Evolutionary conservation across 2,888 invertebrate genomes (phyloP), one percentile per base, ranked within the genome.

Genomic region (Synergus umbraculus): DNA sequence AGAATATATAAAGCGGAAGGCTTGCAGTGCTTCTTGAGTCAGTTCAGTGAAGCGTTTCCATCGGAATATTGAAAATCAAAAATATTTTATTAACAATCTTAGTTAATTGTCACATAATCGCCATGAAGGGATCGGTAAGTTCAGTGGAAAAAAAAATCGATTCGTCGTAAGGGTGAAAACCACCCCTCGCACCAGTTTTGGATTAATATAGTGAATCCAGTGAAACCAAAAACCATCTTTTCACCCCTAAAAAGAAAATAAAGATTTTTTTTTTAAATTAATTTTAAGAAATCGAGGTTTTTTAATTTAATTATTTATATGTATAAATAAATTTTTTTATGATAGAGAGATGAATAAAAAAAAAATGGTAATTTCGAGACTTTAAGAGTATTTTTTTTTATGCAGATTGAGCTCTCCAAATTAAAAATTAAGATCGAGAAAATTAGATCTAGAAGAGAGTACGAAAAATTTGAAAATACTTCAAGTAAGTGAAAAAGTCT

Each of bases 1-100:
- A 73, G 73, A 49, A 73, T 73, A 73, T 73, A 73, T 73, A 73
- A 73, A 73, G 73, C 73, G 73, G 73, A 73, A 73, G 73, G 73
- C 49, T 73, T 49, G 54, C 73, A 41, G 54, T 54, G 54, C 73
- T 73, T 73, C 73, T 49, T n/a, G 73, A 73, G 73, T 73, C 73
- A 73, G 73, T 73, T 73, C 73, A 73, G 73, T 73, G 46, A 73
- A 73, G 73, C 49, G 73, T 54, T 73, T 73, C 54, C 54, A n/a
- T 66, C 65, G n/a, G n/a, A 66, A 37, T 66, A 66, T 66, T 41
- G 41, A 18, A 43, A 60, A 60, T 60, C 18, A 60, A 22, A 22
- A 60, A 60, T 60, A 54, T 54, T 9, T 54, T 4, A 54, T 54
- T n/a, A 54, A 54, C 54, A 18, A 18, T 67, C 10, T 44, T 8